Evolutionary conservation across 2,113 vertebrate genomes (phyloP), one percentile per base, ranked within the genome.

Genomic region (Ardeotis arabs): DNA sequence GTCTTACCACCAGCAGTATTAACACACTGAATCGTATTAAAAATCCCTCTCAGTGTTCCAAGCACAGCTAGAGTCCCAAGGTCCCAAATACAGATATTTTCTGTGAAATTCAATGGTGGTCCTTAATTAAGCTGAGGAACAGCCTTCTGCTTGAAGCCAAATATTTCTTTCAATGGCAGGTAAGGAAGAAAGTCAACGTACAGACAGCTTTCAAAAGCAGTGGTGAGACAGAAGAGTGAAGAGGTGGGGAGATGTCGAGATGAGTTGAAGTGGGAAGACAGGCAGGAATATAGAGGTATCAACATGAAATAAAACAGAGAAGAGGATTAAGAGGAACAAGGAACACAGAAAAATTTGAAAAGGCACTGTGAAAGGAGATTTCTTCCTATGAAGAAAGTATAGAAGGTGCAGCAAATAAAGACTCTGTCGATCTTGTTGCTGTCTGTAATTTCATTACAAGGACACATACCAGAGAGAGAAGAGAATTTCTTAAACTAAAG

Each of bases 71-170:
- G 60, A 56, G 44, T 78, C 20, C 21, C 3, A 2, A 67, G 25
- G 80, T 90, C 56, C 70, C 70, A 49, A 66, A 89, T 45, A 52
- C 29, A 64, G 16, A 14, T 49, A 85, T 68, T 79, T 72, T 58
- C 77, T 8, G 11, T 74, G 85, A 91, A 85, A 53, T 69, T 88
- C 63, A 86, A 90, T 59, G 7, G 9, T 80, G 52, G 56, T 15
- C 50, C 85, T 91, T 83, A 95, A 73, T 82, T 87, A 80, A 84
- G 55, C 25, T 59, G 55, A 77, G 35, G 21, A 86, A 63, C 35
- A 74, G 56, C 27, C 45, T 86, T n/a, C 45, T 72, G 24, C 74
- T 67, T 14, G 25, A 82, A 77, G 53, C 37, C 50, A 35, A 74
- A 78, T 29, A 67, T 22, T 21, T 14, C 1, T 22, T 19, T 14